Conservation (phyloP, 1,140 invertebrate species). For the Temnothorax curvispinosus region DNA sequence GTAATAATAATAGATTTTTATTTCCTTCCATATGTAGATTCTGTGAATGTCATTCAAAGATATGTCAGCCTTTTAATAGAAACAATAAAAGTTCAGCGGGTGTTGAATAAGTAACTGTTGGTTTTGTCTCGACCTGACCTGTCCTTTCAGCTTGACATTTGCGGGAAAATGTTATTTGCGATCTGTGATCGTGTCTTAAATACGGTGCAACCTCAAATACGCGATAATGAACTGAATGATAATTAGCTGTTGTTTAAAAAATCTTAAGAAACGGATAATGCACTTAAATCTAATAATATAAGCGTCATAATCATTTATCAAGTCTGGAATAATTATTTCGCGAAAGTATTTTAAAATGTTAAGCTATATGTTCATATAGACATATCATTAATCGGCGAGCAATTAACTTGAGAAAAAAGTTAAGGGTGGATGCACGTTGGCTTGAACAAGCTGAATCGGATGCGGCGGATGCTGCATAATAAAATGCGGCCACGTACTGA, state of each 20-base stretch:
- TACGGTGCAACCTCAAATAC: not conserved
- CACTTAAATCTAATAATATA: not conserved
- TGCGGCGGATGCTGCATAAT: conserved; percentile 60
- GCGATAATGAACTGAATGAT: not conserved
- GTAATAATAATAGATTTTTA: not conserved
- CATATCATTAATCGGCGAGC: not conserved
- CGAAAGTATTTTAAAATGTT: not conserved
- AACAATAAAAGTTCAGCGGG: not conserved
- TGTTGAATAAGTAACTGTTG: not conserved
- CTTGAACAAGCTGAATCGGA: conserved; percentile 35
- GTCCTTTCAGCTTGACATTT: conserved; percentile 48
- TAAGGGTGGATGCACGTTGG: not conserved
- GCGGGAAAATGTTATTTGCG: conserved; percentile 35
- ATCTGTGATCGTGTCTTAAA: not conserved
- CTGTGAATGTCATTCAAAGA: not conserved
- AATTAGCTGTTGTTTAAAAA: not conserved
- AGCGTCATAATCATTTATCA: not conserved
- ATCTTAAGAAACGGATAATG: not conserved
- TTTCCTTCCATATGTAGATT: not conserved
- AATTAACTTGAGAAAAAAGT: not conserved
- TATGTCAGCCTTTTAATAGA: not conserved
- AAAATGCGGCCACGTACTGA: conserved; percentile 72
- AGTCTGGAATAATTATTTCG: not conserved
- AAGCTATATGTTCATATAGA: not conserved
- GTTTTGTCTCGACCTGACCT: not conserved